A percentile compares a stretch with the other conserved stretches of the same genome.
These are phyloP conservation scores for Scatophagus argus DNA, from an alignment of 2,113 vertebrate genomes.

Conservation along the genomic window DNA sequence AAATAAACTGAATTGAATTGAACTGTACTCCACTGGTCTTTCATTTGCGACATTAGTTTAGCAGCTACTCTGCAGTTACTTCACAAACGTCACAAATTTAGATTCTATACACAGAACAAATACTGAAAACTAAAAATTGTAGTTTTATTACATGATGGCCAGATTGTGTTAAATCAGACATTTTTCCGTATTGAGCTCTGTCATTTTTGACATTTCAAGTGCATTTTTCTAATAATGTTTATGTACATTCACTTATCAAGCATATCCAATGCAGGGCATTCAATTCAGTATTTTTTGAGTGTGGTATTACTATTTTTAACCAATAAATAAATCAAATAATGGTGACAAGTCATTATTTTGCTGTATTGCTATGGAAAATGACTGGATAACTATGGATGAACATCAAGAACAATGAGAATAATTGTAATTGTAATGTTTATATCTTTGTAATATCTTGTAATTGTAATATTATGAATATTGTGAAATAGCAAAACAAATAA, in stretches of 20 bases:
- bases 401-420: not conserved
- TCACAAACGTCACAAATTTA: not conserved
- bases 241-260: not conserved
- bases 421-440: not conserved
- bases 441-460: too few relatives aligned
- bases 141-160: not conserved
- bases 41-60: not conserved
- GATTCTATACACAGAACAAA: not conserved
- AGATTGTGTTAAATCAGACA: too few relatives aligned
- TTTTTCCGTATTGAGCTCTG: not conserved
- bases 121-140: not conserved
- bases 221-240: not conserved
- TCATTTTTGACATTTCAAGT: not conserved
- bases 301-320: not conserved
- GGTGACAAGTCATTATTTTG: not conserved
- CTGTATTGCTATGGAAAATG: not conserved
- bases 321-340: not conserved
- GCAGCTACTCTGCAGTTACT: not conserved
- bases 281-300: not conserved
- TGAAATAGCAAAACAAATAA: not conserved
- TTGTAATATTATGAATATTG: not conserved
- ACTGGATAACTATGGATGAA: not conserved
- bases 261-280: not conserved
- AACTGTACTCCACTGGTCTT: not conserved
- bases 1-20: too few relatives aligned